Base-by-base conservation (phyloP, 2,888 invertebrate species). In the Leptura quadrifasciata region DNA sequence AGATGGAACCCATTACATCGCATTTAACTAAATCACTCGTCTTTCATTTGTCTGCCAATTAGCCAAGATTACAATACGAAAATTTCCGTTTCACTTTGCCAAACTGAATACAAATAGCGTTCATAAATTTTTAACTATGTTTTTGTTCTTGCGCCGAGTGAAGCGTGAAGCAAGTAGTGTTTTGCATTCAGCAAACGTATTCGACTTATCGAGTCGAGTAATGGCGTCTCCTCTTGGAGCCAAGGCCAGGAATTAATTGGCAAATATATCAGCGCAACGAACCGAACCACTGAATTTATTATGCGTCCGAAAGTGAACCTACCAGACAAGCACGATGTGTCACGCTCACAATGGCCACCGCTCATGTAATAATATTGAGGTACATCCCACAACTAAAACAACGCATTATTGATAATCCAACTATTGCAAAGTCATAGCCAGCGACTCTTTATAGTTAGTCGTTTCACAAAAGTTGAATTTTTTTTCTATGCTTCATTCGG, bases 161-260 rank as follows among this genome's bases (percentile, higher is more conserved):
- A 55, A 67, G 68, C 68, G 68, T 20, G 68, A 18, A 27, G 31
- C 55, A 24, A 60, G n/a, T 17, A 73, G 24, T 24, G 55, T 35
- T 73, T 73, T 74, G 67, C 69, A 68, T 73, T 74, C 68, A 63
- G 54, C 21, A 55, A 67, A 74, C 69, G 61, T 55, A 69, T 60
- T 58, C 69, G 69, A 74, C 74, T 74, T 74, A 74, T 74, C 55
- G 55, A 67, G 58, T 58, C 65, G 24, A 47, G 9, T 60, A 61
- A 69, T 69, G 57, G 58, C 58, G 21, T 69, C 58, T 57, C 69
- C 63, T 69, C 39, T 39, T 17, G 54, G 58, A 69, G 69, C 69
- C 84, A 83, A 83, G 83, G 84, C 77, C 80, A 79, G 79, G 82
- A 81, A 83, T 84, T 85, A 84, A 83, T 84, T 84, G 83, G 83